Evolutionary conservation across 2,888 invertebrate species (phyloP).

Genomic region (Rotaria socialis): DNA sequence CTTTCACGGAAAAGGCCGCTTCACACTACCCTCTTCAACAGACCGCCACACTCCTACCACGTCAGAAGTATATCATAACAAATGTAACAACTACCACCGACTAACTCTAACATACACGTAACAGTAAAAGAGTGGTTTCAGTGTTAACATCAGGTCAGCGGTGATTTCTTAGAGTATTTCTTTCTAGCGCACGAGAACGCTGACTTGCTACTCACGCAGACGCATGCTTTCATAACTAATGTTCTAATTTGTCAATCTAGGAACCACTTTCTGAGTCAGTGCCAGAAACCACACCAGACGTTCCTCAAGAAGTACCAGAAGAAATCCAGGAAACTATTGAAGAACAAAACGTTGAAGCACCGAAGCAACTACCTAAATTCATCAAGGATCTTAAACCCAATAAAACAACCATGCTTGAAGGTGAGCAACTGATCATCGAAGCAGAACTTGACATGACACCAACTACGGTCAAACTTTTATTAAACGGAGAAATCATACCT

Average conservation of each 20-base stretch:
- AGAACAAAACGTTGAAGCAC: background rate
- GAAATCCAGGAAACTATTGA: background rate
- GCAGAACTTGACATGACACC: background rate
- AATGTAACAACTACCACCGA: too few species aligned
- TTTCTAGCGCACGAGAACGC: too few species aligned
- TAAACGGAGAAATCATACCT: background rate
- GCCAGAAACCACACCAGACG: background rate
- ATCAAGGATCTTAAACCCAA: background rate
- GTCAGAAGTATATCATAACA: too few species aligned
- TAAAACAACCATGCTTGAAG: background rate
- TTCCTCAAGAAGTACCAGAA: background rate
- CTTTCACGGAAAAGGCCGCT: too few species aligned
- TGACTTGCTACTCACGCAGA: too few species aligned
- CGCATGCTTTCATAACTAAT: too few species aligned
- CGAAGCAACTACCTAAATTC: background rate
- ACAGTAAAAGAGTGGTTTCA: too few species aligned
- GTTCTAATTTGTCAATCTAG: background rate
- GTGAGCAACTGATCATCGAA: background rate
- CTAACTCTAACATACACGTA: too few species aligned
- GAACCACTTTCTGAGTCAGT: background rate
- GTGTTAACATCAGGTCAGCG: too few species aligned
- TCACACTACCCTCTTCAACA: too few species aligned
- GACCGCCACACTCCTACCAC: too few species aligned
- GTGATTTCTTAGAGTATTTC: too few species aligned
- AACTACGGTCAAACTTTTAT: background rate